A percentile compares a stretch with the other conserved stretches of the same genome.
phyloP scores from a whole-genome alignment of 2,113 vertebrate genomes.

The Protobothrops mucrosquamatus region DNA sequence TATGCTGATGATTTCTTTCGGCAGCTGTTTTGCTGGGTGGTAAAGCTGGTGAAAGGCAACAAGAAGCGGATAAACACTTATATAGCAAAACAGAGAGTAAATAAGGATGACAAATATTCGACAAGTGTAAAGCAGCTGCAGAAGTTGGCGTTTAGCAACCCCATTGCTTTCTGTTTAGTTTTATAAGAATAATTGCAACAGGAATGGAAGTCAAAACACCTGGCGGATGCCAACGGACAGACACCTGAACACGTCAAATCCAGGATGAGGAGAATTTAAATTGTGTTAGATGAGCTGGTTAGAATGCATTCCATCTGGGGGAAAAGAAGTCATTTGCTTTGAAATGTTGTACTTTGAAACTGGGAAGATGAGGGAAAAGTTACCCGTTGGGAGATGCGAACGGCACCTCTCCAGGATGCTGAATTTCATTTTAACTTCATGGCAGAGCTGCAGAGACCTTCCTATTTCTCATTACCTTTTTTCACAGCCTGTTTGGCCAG shows the following conservation, averaged over 20 bases:
- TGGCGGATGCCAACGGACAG: not conserved
- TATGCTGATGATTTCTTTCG: not conserved
- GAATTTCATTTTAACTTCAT: slow-evolving; percentile 2
- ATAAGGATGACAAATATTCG: not conserved
- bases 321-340: not conserved
- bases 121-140: not conserved
- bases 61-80: not conserved
- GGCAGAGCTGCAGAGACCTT: not conserved
- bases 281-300: not conserved
- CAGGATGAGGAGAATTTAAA: not conserved
- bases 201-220: not conserved
- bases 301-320: not conserved
- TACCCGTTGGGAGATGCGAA: not conserved
- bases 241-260: not conserved
- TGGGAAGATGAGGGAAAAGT: not conserved
- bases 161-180: not conserved
- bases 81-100: not conserved
- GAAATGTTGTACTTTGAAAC: not conserved
- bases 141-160: not conserved
- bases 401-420: not conserved
- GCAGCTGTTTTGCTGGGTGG: not conserved
- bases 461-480: not conserved
- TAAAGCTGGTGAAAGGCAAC: not conserved
- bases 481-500: not conserved
- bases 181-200: not conserved